Evolutionary conservation across 2,797 vertebrate species (phyloP), one percentile per base, ranked within the genome.

Genomic region (Oryzias sinensis): DNA sequence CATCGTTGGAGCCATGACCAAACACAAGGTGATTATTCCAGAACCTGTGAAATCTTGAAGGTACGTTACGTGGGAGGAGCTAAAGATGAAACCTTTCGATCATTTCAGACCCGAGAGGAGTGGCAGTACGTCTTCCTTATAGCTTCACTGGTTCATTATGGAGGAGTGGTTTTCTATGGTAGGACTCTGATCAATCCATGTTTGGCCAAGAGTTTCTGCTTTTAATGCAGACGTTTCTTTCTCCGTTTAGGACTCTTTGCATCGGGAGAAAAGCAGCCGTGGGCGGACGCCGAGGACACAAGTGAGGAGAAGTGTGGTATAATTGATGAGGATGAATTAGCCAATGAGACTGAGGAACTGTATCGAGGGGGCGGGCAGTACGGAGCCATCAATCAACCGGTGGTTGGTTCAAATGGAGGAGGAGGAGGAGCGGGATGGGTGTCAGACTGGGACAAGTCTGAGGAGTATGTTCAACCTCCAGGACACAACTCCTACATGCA

Each of bases 51-150:
- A 37, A 37, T 9, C 9, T 37, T 37, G 33, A 37, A 3, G 33
- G 33, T 37, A 3, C 33, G 9, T 4, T 37, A 11, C 11, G 33
- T 11, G 11, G 9, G 2, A 37, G 9, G 33, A 13, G 33, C 33
- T 37, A 2, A 48, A 56, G 1, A 20, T 15, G n/a, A 17, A 11
- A 52, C 9, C 15, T 70, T 53, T 1, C 11, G 41, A 45, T 37
- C 1, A 15, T 79, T 83, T 48, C 77, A 93, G 93, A 96, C 95
- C 0, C 95, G 96, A 0, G 96, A 98, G n/a, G 97, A 98, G 63
- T 99, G 97, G 97, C 95, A 98, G 79, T 94, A 94, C 0, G 97
- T 99, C 70, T 99, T 99, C 88, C 93, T 99, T 61, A 98, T 99
- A 25, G 97, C 97, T 1, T 91, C 97, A 11, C 73, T 99, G 2